A percentile compares a stretch with the other conserved stretches of the same genome.
Evolutionary conservation across 2,888 invertebrate species (phyloP).

Genomic region (Neria commutata): DNA sequence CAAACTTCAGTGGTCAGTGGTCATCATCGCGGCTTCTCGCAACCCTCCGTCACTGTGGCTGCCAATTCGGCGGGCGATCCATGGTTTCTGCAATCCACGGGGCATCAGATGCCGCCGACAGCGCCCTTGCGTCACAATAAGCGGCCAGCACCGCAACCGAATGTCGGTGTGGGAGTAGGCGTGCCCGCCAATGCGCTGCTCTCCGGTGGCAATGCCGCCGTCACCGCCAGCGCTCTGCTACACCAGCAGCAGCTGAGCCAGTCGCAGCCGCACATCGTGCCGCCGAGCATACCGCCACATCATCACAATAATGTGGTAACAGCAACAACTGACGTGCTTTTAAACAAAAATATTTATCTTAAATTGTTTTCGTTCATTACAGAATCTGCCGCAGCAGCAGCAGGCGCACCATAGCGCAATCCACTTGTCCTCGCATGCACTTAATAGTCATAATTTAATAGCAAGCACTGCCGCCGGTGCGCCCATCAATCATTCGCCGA

Average conservation of each 20-base stretch:
- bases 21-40: constrained; percentile 63
- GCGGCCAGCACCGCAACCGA: constrained; percentile 62
- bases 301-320: constrained; percentile 54
- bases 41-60: constrained; percentile 56
- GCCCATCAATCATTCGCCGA: constrained; percentile 62
- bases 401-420: constrained; percentile 46
- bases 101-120: constrained; percentile 63
- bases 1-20: constrained; percentile 62
- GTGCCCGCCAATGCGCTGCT: constrained; percentile 11
- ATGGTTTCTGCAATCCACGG: constrained; percentile 62
- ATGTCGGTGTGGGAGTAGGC: constrained; percentile 35
- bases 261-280: constrained; percentile 61
- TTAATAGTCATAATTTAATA: constrained; percentile 63
- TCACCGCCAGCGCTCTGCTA: constrained; percentile 36
- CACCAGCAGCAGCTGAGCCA: constrained; percentile 60
- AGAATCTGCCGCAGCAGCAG: constrained; percentile 55
- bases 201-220: constrained; percentile 16
- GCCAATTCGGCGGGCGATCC: constrained; percentile 60
- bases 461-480: constrained; percentile 46
- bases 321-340: background rate
- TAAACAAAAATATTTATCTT: background rate
- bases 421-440: constrained; percentile 61
- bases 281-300: constrained; percentile 60
- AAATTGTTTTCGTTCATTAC: constrained; percentile 25
- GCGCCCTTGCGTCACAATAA: constrained; percentile 63